Conservation (phyloP, 2,797 vertebrate genomes). For the Malurus leucopterus region DNA sequence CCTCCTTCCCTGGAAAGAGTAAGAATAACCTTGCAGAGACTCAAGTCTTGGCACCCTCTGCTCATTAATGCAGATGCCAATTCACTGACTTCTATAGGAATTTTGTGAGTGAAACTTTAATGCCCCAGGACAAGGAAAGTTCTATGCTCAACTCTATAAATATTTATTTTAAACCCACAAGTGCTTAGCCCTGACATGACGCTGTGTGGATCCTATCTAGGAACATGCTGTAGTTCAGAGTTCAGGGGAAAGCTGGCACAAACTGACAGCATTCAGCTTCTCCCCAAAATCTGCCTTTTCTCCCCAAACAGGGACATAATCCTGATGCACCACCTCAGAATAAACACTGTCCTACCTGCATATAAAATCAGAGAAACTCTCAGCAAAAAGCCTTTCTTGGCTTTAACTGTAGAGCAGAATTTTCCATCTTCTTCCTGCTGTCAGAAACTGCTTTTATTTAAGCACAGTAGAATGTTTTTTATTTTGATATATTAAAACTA, state of each 20-base stretch:
- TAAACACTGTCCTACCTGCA: background rate
- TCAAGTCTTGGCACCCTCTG: background rate
- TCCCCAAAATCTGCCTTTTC: background rate
- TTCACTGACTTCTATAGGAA: background rate
- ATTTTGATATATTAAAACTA: background rate
- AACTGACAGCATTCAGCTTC: background rate
- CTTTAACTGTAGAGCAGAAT: background rate
- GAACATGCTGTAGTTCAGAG: fast-evolving
- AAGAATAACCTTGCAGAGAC: background rate
- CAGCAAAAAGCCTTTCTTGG: background rate
- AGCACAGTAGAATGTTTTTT: background rate
- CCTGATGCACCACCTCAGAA: background rate
- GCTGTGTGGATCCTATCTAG: background rate
- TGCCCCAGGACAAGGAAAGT: background rate
- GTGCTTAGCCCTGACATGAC: background rate
- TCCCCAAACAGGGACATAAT: background rate
- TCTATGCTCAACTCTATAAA: background rate
- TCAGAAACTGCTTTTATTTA: background rate
- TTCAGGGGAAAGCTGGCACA: background rate
- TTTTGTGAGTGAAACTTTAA: background rate
- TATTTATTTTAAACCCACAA: background rate
- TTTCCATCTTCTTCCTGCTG: background rate
- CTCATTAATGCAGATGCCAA: background rate
- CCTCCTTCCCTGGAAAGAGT: background rate
- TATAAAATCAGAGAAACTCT: background rate